phyloP scores from a whole-genome alignment of 2,113 vertebrate genomes.

The Coreoperca whiteheadi region DNA sequence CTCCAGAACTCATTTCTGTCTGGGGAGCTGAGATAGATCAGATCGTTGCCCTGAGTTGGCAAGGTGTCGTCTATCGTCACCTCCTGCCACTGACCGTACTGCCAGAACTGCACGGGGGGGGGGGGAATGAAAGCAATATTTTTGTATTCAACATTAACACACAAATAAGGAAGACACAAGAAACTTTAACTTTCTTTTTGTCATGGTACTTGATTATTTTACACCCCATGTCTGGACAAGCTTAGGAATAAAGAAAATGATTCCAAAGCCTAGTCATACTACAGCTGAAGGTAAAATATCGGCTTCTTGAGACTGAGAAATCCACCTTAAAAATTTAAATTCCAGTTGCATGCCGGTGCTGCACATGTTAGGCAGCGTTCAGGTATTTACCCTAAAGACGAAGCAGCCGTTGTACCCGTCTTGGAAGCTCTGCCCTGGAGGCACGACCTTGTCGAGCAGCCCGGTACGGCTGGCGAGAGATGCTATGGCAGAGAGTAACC shows the following conservation, averaged over 20 bases:
- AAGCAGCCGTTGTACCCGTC: slow-evolving; percentile 81
- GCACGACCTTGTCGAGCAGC: slow-evolving; percentile 82
- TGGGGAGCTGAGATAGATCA: slow-evolving; percentile 80
- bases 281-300: not conserved
- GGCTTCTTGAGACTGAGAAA: not conserved
- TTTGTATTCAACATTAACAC: not conserved
- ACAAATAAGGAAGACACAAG: not conserved
- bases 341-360: no score
- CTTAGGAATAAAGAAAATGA: no score
- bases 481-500: slow-evolving; percentile 84
- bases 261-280: not conserved
- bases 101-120: slow-evolving; percentile 79
- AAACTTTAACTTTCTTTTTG: not conserved
- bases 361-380: not conserved
- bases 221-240: not conserved
- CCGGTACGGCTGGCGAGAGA: slow-evolving; percentile 76
- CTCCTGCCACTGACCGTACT: slow-evolving; percentile 83
- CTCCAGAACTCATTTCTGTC: slow-evolving; percentile 83
- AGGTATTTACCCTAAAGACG: slow-evolving; percentile 78
- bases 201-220: not conserved
- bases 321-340: no score
- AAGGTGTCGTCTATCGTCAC: slow-evolving; percentile 82
- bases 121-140: not conserved
- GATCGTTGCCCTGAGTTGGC: slow-evolving; percentile 67
- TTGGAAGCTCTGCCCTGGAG: slow-evolving; percentile 78